These are phyloP conservation scores for Harpegnathos saltator DNA, from an alignment of 1,140 invertebrate species.

Conservation along the genomic window DNA sequence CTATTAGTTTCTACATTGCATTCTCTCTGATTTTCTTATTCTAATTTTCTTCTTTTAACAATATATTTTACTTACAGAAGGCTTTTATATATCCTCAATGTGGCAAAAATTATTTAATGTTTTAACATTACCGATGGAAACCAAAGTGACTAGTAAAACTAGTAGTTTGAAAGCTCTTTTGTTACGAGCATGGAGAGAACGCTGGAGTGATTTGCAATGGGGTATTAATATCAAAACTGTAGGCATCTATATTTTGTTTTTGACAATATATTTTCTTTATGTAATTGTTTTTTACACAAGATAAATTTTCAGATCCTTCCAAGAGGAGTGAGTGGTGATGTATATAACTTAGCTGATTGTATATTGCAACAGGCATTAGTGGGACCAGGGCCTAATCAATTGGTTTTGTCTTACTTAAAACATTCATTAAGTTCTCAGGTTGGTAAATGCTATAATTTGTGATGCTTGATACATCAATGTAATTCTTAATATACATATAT, in stretches of 20 bases:
- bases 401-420: constrained; percentile 96
- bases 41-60: neutral
- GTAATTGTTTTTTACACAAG: neutral
- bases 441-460: constrained; percentile 43
- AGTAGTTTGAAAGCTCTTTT: constrained; percentile 94
- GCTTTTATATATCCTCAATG: constrained; percentile 16
- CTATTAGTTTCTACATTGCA: too few species aligned
- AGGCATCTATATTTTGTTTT: constrained; percentile 58
- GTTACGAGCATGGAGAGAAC: constrained; percentile 95
- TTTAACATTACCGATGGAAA: constrained; percentile 87
- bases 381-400: constrained; percentile 95
- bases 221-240: constrained; percentile 97
- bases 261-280: neutral
- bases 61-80: neutral
- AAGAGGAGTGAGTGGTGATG: constrained; percentile 94
- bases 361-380: constrained; percentile 97
- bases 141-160: constrained; percentile 93
- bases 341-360: constrained; percentile 96
- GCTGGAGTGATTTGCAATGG: constrained; percentile 98
- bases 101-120: constrained; percentile 67
- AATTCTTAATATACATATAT: too few species aligned
- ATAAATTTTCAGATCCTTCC: constrained; percentile 88
- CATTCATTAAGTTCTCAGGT: constrained; percentile 95
- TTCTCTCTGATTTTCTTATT: too few species aligned
- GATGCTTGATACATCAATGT: neutral